A percentile compares a stretch with the other conserved stretches of the same genome.
phyloP scores from a whole-genome alignment of 2,113 vertebrate genomes.

The Mirounga angustirostris region DNA sequence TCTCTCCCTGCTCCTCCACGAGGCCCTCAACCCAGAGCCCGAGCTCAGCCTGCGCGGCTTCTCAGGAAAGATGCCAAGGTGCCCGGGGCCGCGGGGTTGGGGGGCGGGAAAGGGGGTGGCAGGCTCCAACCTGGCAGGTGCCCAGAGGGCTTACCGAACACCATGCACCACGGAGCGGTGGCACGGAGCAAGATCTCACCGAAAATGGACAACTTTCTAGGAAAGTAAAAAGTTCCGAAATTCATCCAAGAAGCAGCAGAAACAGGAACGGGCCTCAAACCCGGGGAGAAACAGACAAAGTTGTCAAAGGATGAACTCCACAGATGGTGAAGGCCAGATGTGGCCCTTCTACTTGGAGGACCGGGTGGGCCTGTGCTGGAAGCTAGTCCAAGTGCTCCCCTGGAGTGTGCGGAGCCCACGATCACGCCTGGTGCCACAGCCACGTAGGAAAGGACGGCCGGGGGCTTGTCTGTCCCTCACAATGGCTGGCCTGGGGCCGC shows the following conservation, averaged over 20 bases:
- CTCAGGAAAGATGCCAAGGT: neutral
- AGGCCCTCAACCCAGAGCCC: neutral
- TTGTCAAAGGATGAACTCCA: neutral
- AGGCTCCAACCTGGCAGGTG: accelerated
- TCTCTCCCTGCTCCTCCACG: neutral
- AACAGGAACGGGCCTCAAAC: neutral
- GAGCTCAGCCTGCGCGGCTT: neutral
- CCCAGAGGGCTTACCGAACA: neutral
- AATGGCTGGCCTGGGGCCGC: neutral
- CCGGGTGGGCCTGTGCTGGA: accelerated
- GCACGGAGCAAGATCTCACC: neutral
- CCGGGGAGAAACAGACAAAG: neutral
- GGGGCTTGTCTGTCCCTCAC: neutral
- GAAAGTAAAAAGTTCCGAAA: neutral
- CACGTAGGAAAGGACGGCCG: accelerated
- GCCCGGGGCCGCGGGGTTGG: accelerated
- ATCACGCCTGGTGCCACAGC: accelerated
- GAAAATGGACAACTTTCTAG: neutral
- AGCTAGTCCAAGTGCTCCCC: neutral
- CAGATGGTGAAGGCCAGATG: neutral
- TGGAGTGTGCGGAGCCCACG: accelerated
- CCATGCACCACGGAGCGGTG: accelerated
- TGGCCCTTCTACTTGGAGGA: neutral
- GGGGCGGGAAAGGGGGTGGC: neutral
- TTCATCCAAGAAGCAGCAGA: neutral